Percentiles rank a stretch among this genome's conserved stretches.
phyloP scores from a whole-genome alignment of 2,888 invertebrate species.

The Meta bourneti region DNA sequence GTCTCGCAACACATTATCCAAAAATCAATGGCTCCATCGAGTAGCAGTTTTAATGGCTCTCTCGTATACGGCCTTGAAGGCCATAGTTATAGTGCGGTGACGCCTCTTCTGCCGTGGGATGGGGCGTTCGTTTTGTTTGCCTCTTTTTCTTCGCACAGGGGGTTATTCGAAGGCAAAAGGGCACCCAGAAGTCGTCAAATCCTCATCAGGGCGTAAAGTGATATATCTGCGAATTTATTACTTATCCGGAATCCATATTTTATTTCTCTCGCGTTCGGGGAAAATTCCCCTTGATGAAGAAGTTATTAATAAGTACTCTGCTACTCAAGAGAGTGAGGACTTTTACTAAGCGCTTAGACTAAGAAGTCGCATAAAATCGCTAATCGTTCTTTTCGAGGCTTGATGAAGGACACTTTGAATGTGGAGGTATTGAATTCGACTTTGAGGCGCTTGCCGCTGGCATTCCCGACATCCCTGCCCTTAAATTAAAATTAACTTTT shows the following conservation, averaged over 20 bases:
- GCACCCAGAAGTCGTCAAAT: constrained; percentile 60
- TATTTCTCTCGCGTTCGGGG: constrained; percentile 15
- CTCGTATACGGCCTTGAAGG: constrained; percentile 38
- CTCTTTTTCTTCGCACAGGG: constrained; percentile 27
- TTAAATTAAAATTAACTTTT: too few species aligned
- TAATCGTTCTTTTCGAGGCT: too few species aligned
- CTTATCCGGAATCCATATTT: constrained; percentile 68
- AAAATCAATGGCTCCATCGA: constrained; percentile 70
- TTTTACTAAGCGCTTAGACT: too few species aligned
- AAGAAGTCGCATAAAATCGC: too few species aligned
- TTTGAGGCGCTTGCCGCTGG: neutral
- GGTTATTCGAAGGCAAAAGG: constrained; percentile 56
- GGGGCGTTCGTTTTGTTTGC: constrained; percentile 42
- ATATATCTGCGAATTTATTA: constrained; percentile 67
- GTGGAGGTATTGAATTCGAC: neutral
- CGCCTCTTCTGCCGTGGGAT: constrained; percentile 39
- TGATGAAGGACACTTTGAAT: neutral
- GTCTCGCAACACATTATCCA: constrained; percentile 64
- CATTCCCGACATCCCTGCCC: too few species aligned
- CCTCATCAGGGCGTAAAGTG: constrained; percentile 61
- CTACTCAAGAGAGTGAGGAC: neutral
- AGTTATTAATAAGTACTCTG: constrained; percentile 59
- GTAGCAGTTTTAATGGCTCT: constrained; percentile 66
- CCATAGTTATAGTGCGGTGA: constrained; percentile 34
- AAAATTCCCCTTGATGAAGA: constrained; percentile 26